Evolutionary conservation across 2,113 vertebrate species (phyloP), one percentile per base, ranked within the genome.

Genomic region (Alosa alosa): DNA sequence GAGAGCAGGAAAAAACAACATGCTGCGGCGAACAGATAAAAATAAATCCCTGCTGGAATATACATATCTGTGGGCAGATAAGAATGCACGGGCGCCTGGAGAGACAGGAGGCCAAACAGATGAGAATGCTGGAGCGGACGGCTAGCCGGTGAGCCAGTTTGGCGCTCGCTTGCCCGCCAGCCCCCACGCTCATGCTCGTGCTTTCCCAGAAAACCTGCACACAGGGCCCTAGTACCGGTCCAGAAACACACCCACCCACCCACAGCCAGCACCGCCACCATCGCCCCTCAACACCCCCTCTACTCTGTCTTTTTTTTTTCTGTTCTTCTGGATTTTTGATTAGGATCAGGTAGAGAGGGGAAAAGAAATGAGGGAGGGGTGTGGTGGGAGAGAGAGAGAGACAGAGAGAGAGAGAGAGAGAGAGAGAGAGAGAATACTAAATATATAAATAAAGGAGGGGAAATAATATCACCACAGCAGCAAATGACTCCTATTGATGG

Each of bases 401-500:
- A 90, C 90, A 89, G 85, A 87, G 75, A 50, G 82, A 87, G 82
- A 92, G 91, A 91, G 89, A 49, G 89, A 89, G 90, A 90, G 85
- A 86, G 68, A 52, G 82, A 86, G 82, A 92, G 90, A 55, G 89
- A 90, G 90, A 92, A 89, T 39, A 86, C 91, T 86, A 91, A 90
- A 92, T 91, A 87, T 91, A 89, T 87, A 93, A 88, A 90, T 91
- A 93, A 93, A 93, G 92, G 88, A 88, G 84, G 85, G 36, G 91
- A 89, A 91, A 92, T 92, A 93, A 92, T 93, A 90, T 91, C 82
- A 89, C 85, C 0, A 86, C 84, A 91, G 64, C 88, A 91, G 92
- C 93, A 94, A 95, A 95, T 95, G 93, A 95, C 95, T 95, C 93
- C 91, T 90, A 94, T 93, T 95, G 94, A 95, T 94, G 93, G 92